These are phyloP conservation scores for Brachyrhaphis roseni DNA, from an alignment of 2,797 vertebrate species.

Conservation along the genomic window DNA sequence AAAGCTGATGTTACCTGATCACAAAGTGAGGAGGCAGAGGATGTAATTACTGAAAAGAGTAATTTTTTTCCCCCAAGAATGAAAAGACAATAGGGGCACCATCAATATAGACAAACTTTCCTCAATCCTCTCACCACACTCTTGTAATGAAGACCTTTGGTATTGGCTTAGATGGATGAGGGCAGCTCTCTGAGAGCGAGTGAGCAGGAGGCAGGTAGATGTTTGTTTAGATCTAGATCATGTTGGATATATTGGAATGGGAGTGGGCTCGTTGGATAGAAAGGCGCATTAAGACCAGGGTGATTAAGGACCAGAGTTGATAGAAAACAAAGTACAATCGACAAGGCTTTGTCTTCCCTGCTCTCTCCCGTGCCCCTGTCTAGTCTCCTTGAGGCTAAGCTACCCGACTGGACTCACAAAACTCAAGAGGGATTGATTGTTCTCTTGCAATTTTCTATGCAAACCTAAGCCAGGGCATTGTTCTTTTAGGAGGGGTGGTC, in stretches of 20 bases:
- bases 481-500: conserved; percentile 72
- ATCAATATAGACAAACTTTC: conserved; percentile 80
- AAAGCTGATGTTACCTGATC: conserved; percentile 68
- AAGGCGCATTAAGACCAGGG: conserved; percentile 73
- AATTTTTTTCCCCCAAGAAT: conserved; percentile 52
- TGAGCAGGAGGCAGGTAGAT: conserved; percentile 70
- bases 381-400: conserved; percentile 70
- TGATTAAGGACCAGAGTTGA: conserved; percentile 84
- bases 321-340: conserved; percentile 81
- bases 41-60: conserved; percentile 74
- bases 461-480: conserved; percentile 63
- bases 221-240: conserved; percentile 75
- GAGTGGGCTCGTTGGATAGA: conserved; percentile 64
- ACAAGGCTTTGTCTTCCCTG: conserved; percentile 77
- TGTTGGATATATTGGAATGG: conserved; percentile 76
- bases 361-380: conserved; percentile 70
- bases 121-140: conserved; percentile 65
- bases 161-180: conserved; percentile 79
- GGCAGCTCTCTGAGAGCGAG: conserved; percentile 60
- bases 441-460: conserved; percentile 77
- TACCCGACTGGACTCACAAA: conserved; percentile 77
- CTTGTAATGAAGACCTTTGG: conserved; percentile 82
- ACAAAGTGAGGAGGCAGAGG: conserved; percentile 54
- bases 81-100: conserved; percentile 77
- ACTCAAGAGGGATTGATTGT: conserved; percentile 80